Evolutionary conservation across 2,113 vertebrate genomes (phyloP).

Genomic region (Chlamydotis undulata): DNA sequence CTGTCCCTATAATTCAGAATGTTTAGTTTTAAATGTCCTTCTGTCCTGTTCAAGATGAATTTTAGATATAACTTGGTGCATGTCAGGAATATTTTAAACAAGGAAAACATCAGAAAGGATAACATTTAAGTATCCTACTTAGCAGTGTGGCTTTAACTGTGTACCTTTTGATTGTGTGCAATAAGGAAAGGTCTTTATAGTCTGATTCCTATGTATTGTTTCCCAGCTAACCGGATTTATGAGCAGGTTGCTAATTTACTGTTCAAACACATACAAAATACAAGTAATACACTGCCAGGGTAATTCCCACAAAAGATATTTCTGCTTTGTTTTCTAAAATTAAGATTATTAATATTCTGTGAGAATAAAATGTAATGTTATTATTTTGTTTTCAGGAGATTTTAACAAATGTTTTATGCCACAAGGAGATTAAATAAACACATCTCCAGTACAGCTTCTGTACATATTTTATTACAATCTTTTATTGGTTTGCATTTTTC

Average conservation of each 20-base stretch:
- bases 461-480: background rate
- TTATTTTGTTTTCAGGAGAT: conserved; percentile 11
- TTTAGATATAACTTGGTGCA: background rate
- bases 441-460: background rate
- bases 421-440: background rate
- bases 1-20: background rate
- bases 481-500: conserved; percentile 11
- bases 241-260: background rate
- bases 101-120: background rate
- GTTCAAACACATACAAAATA: background rate
- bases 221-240: background rate
- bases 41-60: background rate
- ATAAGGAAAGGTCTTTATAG: background rate
- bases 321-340: conserved; percentile 12
- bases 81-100: background rate
- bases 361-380: background rate
- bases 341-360: conserved; percentile 17
- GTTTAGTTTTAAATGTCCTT: background rate
- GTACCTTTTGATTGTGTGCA: background rate
- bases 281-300: background rate
- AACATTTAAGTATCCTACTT: background rate
- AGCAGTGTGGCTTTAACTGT: background rate
- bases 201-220: background rate
- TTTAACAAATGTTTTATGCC: background rate
- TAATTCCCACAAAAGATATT: background rate